Base-by-base conservation (phyloP, 2,888 invertebrate species). In the Sisyra terminalis region DNA sequence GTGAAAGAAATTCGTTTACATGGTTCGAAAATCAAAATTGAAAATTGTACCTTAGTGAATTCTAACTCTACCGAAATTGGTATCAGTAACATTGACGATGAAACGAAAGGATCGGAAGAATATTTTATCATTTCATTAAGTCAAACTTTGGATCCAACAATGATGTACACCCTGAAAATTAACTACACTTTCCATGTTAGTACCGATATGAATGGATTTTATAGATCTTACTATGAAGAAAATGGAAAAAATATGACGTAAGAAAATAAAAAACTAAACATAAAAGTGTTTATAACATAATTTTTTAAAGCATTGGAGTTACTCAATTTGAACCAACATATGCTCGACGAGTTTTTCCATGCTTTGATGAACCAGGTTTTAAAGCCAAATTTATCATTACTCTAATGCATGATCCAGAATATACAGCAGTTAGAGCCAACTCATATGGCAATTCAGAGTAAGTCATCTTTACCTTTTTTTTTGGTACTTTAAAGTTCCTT, bases 341-440 rank as follows among this genome's bases (percentile, higher is more conserved):
- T 44, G 79, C 79, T 1, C 71, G 83, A 14, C 65, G 65, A 49
- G 84, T 78, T 0, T 84, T 87, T 57, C 86, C 86, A 16, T 78
- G 81, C 51, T 84, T 85, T 51, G 86, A 86, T 52, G 79, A 80
- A 48, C 77, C 68, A 0, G 55, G 57, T 0, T 61, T 59, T 44
- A 52, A 59, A 6, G 57, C 69, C 0, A 53, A 48, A 0, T 64
- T 69, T 15, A 51, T 53, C 0, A 61, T 72, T 18, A 61, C 57
- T 0, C 61, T 69, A 34, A 60, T 59, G 32, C 55, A 53, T 47
- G 40, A 31, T 13, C 5, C 24, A 24, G 24, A 24, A 24, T 24
- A 24, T 24, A 24, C 24, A 7, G 24, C 24, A 3, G 24, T 24
- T 5, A 3, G 24, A 24, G 7, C 5, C 24, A 24, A 24, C 7